Base-by-base conservation (phyloP, 1,140 invertebrate species). In the Elymnias hypermnestra region DNA sequence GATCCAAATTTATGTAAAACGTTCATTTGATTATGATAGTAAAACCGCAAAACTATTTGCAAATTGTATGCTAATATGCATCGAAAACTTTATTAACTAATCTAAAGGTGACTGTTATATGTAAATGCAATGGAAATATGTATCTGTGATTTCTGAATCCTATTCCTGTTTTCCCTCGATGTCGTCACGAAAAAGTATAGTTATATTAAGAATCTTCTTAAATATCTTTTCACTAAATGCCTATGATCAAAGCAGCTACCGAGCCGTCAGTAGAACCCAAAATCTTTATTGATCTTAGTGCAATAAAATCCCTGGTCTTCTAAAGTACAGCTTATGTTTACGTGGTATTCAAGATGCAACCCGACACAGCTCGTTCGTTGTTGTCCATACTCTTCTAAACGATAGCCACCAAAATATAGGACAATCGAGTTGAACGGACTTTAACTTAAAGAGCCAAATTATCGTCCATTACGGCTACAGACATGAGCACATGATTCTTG, bases 371-470 rank as follows among this genome's bases (percentile, higher is more conserved):
- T 59, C 45, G 57, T 62, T 42, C 46, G 22, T 41, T 72, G 65
- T 77, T 72, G 71, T 65, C 63, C 59, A 36, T 65, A 56, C 64
- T 72, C 70, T 72, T 44, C 51, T 54, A 62, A 42, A 54, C 45
- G 46, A 44, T 61, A 28, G 26, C 33, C 55, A 50, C 36, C 42
- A 48, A 41, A 23, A 22, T 1, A 5, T 17, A 10, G 10, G 8
- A 25, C 54, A 40, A 41, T 45, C 14, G 53, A 64, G 29, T 31
- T 9, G 29, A 48, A 22, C 22, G 59, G 55, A 64, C 59, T 54
- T 59, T 42, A 29, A n/a, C n/a, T n/a, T n/a, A n/a, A n/a, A n/a
- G n/a, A n/a, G n/a, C n/a, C n/a, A n/a, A n/a, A n/a, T n/a, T n/a
- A n/a, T n/a, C n/a, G n/a, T n/a, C n/a, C n/a, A n/a, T n/a, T n/a